Base-by-base conservation (phyloP, 2,888 invertebrate genomes). In the Omphaloscelis lunosa region DNA sequence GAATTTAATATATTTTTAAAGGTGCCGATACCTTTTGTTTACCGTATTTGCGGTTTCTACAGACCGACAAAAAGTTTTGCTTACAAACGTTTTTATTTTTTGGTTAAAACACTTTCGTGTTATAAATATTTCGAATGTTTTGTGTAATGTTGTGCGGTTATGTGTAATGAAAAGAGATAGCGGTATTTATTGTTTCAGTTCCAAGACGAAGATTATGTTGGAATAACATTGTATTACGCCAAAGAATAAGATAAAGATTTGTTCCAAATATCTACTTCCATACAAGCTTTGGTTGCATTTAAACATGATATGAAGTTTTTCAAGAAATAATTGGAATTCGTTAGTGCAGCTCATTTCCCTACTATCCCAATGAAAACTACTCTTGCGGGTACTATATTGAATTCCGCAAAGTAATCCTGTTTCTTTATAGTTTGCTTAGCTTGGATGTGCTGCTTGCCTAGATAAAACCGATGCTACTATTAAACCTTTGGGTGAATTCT, bases 1-100 rank as follows among this genome's bases (percentile, higher is more conserved):
- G 82, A 91, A 90, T 88, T 90, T 89, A 88, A 90, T 90, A 90
- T 90, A 88, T 89, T 89, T 88, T 90, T 86, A 87, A 89, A 89
- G 72, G 81, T 80, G 67, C 86, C 83, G 83, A 85, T 83, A 84
- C 76, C 89, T 87, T 88, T 91, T 92, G 89, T 91, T 92, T 91
- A 89, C 88, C 74, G 85, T 88, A 88, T 88, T 90, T 92, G 91
- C 72, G 90, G 91, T 91, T 90, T 86, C 80, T 72, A 85, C 82
- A 81, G 76, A 86, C 77, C 84, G 83, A 85, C 70, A 82, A 84
- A 82, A 87, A 58, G 71, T 76, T 84, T 62, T 69, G 65, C 75
- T 82, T 77, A 56, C 48, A 72, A 68, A 69, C 59, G 39, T 77
- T 80, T 84, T 71, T 41, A 5, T 72, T 73, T 82, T 75, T 80